phyloP scores from a whole-genome alignment of 2,797 vertebrate genomes.

The Clarias laeviceps region DNA sequence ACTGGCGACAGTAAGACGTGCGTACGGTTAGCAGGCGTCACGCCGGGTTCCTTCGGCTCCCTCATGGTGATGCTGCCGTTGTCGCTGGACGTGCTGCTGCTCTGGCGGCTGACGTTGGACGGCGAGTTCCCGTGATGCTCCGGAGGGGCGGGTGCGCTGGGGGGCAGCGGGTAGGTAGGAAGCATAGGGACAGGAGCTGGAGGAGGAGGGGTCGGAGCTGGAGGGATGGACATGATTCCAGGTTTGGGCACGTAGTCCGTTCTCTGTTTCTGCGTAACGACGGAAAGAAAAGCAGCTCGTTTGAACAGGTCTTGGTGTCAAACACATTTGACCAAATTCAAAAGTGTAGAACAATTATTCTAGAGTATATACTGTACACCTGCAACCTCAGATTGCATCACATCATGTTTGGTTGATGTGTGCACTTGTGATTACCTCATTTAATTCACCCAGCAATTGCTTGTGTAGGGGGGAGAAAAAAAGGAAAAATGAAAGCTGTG shows the following conservation, averaged over 20 bases:
- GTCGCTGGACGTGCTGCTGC: constrained; percentile 81
- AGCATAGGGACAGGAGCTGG: constrained; percentile 62
- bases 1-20: constrained; percentile 11
- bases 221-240: constrained; percentile 60
- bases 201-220: constrained; percentile 64
- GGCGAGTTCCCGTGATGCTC: constrained; percentile 60
- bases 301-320: background rate
- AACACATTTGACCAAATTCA: background rate
- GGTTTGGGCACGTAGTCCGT: constrained; percentile 74
- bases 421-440: constrained; percentile 84
- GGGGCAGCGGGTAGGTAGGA: constrained; percentile 63
- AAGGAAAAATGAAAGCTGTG: constrained; percentile 64
- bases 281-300: background rate
- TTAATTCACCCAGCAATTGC: constrained; percentile 95
- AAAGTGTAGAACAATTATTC: background rate
- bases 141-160: constrained; percentile 62
- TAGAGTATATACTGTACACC: background rate
- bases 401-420: background rate
- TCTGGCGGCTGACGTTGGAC: constrained; percentile 74
- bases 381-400: background rate
- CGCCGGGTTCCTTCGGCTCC: constrained; percentile 75
- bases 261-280: constrained; percentile 83
- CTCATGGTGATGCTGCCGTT: constrained; percentile 69
- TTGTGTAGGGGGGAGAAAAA: constrained; percentile 72
- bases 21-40: constrained; percentile 79